Evolutionary conservation across 2,113 vertebrate genomes (phyloP), one percentile per base, ranked within the genome.

Genomic region (Catharus fuscescens): DNA sequence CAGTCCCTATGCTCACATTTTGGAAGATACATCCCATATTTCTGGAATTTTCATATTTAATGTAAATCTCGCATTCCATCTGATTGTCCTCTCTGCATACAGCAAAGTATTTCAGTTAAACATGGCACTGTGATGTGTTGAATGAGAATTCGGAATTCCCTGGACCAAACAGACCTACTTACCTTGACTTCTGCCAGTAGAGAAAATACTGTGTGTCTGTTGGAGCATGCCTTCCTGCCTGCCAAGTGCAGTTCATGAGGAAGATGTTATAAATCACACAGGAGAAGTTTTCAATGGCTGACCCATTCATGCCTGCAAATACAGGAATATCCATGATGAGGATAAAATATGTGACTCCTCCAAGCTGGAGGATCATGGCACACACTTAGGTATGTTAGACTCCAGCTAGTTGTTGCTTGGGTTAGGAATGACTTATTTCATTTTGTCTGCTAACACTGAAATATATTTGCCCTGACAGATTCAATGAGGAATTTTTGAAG

Each of bases 161-260:
- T n/a, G 18, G 10, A 5, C 44, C 44, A 57, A 65, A 44, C 9
- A 88, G 61, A 69, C 3, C 24, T 31, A 38, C 94, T 93, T 69
- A 97, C 97, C 2, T 36, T 0, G 54, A 20, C 2, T 93, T 80
- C 28, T 42, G 34, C 47, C 90, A 70, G 8, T 73, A 95, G 48
- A 97, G 77, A 47, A 86, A 97, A 45, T 97, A 98, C 1, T 97
- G 96, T 10, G 94, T 89, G 12, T 98, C 95, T 6, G 4, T 21
- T 24, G 97, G 97, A 36, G 97, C 97, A 9, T 70, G 25, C 8
- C 6, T 91, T 10, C 97, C 97, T 50, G 44, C 62, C 5, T 76
- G 61, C 98, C 97, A 98, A 18, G 95, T 90, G 69, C 98, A 98
- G 74, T 97, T 98, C 96, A 98, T 94, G 77, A 96, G 47, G 26